Base-by-base conservation (phyloP, 2,113 vertebrate species). In the Dryoscopus gambensis region DNA sequence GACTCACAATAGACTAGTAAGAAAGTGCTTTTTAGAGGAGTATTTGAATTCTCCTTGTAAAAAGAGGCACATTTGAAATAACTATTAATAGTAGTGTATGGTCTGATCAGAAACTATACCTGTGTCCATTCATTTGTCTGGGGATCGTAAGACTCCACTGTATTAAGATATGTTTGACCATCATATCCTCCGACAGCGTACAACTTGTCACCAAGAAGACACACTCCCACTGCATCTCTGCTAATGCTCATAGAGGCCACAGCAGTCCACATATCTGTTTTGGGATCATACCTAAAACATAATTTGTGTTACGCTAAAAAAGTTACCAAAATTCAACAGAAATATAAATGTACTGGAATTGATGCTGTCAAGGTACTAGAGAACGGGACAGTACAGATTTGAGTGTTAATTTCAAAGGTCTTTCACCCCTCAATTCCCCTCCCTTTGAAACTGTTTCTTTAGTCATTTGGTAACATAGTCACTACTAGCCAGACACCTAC, bases 101-200 rank as follows among this genome's bases (percentile, higher is more conserved):
- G 44, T 78, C 64, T 86, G 50, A 71, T 53, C 52, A 94, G 74
- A 78, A 94, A 52, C 49, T 86, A 37, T 98, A 99, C 99, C 99
- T 99, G 99, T 87, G 98, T 99, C 99, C 99, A 99, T 96, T 99
- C 99, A 55, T 99, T 99, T 52, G 99, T 99, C 97, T 99, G 99
- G 55, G 99, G 99, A 96, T 99, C 99, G 3, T 99, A 99, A 65
- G 99, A 98, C 81, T 99, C 99, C 53, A 99, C 99, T 4, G 98
- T 99, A 67, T 98, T 99, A 84, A 99, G 99, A 63, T 99, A 99
- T 15, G 99, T 98, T 97, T 99, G 99, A 31, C 99, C 99, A 37
- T 99, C 99, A 60, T 99, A 99, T 27, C 99, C 99, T 30, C 99
- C 99, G 56, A 99, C 99, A 22, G 99, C 99, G 25, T 99, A 99